Base-by-base conservation (phyloP, 2,113 vertebrate genomes). In the Chaenogobius annularis region DNA sequence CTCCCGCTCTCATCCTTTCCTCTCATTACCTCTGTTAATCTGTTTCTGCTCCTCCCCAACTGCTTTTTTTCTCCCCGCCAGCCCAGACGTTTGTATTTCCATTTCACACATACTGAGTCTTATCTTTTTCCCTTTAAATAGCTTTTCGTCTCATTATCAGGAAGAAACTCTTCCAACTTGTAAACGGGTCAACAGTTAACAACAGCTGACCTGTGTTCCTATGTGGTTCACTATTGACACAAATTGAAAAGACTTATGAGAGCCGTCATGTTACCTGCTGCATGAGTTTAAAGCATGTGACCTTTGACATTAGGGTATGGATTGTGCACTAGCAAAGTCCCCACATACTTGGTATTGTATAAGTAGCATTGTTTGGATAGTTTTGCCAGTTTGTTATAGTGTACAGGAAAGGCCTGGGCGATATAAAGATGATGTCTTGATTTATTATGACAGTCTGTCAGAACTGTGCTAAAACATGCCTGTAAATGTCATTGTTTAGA, bases 1-100 rank as follows among this genome's bases (percentile, higher is more conserved):
- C 80, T 83, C 85, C 40, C 31, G 19, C 79, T 86, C 78, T 84
- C 84, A 85, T 88, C 85, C 76, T 84, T 79, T 85, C 68, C 74
- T 88, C 86, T 86, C 78, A 86, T 89, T 89, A 85, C 86, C 68
- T 88, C 80, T 79, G 58, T 78, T 85, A 85, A 85, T 88, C 83
- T 86, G 75, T 85, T 85, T 77, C 78, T 67, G 69, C 75, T 80
- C 81, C 73, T 71, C 70, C 66, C 73, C 68, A 14, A 5, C 69
- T 44, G 46, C n/a, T 56, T 68, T 69, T 40, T 50, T 63, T 74
- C 43, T 71, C 55, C 15, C 54, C 70, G 66, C 35, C 65, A 66
- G 70, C 66, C 69, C 70, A 82, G 70, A 79, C 77, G 69, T 69
- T 76, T 89, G 86, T n/a, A 84, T 86, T 88, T 86, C 77, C 74